Conservation (phyloP, 2,888 invertebrate species). For the Ophion ventricosus region DNA sequence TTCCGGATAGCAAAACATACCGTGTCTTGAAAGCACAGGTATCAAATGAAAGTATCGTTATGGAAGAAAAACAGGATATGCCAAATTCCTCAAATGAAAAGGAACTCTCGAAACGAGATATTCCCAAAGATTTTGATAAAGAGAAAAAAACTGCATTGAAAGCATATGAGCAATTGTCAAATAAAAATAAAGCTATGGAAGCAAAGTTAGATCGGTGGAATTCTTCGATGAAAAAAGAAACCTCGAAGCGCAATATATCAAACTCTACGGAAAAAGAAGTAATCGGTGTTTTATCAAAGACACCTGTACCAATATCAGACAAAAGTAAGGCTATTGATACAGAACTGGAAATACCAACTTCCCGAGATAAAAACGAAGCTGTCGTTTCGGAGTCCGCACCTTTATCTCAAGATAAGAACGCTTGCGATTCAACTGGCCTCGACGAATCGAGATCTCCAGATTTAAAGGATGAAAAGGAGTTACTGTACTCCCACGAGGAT, state of each 20-base stretch:
- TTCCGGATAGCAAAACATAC: neutral
- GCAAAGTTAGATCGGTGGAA: neutral
- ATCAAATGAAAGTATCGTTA: neutral
- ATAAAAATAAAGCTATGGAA: neutral
- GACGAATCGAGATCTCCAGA: neutral
- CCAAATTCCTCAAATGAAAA: neutral
- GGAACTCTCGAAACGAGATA: neutral
- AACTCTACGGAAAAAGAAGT: neutral
- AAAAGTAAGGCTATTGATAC: neutral
- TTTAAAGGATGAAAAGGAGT: neutral
- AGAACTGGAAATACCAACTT: neutral
- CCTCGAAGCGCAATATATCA: neutral
- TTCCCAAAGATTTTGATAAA: neutral
- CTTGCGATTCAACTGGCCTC: neutral
- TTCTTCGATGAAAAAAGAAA: neutral
- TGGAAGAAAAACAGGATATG: neutral
- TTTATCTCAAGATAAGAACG: neutral
- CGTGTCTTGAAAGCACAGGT: neutral
- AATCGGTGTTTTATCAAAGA: neutral
- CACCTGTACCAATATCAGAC: neutral
- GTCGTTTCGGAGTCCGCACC: neutral
- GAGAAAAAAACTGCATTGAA: neutral
- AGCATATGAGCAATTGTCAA: neutral
- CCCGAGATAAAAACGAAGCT: neutral
- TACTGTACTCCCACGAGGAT: neutral